phyloP scores from a whole-genome alignment of 1,140 invertebrate genomes.

The Drosophila gunungcola region DNA sequence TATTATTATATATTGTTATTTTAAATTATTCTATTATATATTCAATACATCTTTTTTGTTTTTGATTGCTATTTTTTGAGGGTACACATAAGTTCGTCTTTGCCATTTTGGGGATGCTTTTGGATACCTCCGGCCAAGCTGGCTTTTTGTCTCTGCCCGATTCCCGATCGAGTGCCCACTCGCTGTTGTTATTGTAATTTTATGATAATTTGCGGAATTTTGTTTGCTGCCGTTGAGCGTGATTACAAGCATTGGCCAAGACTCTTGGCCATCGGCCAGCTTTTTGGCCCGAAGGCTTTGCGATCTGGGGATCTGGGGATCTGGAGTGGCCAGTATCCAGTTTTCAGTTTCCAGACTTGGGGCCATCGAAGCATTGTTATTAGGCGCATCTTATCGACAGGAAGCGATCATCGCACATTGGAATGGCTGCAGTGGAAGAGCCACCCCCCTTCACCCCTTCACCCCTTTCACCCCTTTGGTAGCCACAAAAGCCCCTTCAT shows the following conservation, averaged over 20 bases:
- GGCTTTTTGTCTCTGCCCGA: constrained; percentile 23
- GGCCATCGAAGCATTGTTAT: constrained; percentile 64
- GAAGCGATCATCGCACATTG: constrained; percentile 82
- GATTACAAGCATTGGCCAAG: constrained; percentile 57
- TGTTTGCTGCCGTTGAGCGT: constrained; percentile 71
- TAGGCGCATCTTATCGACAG: constrained; percentile 79
- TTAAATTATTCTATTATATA: no score
- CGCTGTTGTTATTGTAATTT: constrained; percentile 71
- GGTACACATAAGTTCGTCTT: constrained; percentile 1
- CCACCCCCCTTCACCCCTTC: not conserved
- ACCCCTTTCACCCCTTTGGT: not conserved
- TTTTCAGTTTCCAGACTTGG: constrained; percentile 6
- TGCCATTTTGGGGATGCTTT: not conserved
- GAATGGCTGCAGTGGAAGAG: constrained; percentile 29
- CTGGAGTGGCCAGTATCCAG: constrained; percentile 2
- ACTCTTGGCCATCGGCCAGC: constrained; percentile 22
- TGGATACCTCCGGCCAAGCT: not conserved
- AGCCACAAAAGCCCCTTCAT: not conserved
- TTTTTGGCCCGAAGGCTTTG: constrained; percentile 10
- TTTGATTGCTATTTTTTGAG: not conserved
- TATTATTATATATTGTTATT: no score
- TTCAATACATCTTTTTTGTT: not conserved
- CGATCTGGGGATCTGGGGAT: not conserved
- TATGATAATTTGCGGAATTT: constrained; percentile 72
- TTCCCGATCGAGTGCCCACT: constrained; percentile 6